Base-by-base conservation (phyloP, 2,888 invertebrate species). In the Melieria omissa region DNA sequence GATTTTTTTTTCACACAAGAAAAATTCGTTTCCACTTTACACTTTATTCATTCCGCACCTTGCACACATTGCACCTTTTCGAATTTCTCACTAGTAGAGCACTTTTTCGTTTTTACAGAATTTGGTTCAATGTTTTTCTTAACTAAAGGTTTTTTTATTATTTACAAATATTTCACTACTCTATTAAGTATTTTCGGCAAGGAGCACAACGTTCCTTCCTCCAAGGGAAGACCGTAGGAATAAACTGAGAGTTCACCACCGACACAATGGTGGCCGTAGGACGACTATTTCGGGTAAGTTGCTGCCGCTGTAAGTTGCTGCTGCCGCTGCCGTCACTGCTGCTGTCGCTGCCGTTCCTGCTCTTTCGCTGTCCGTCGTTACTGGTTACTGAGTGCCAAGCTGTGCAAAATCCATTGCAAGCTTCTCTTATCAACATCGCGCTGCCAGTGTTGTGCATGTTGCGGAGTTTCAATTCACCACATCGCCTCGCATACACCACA, bases 221-320 rank as follows among this genome's bases (percentile, higher is more conserved):
- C 5, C 60, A 58, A 41, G 60, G 67, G 60, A 67, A 67, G 67
- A 61, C 67, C 52, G 57, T 61, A 67, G 60, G 61, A 49, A 60
- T 67, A 52, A 49, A 67, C 67, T 67, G 44, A 67, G 16, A 10
- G 49, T 67, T 67, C 67, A 67, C 66, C 67, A 67, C 67, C 58
- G 67, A 58, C 52, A 60, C 67, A 61, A 67, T 67, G 60, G 67
- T 67, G 12, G 52, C 60, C 49, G 52, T 60, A 61, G 12, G 47
- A 41, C 58, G 60, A 14, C 52, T 12, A 58, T 6, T 10, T 54
- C n/a, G 65, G 3, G 12, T 49, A 49, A 9, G 49, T 49, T 9
- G 49, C 49, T 9, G 7, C 10, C 49, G 10, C 49, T 10, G 10
- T 49, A 49, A 7, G 7, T 49, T 49, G 49, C 12, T 9, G 10